These are phyloP conservation scores for Callimorpha dominula DNA, from an alignment of 2,888 invertebrate genomes.

Conservation along the genomic window DNA sequence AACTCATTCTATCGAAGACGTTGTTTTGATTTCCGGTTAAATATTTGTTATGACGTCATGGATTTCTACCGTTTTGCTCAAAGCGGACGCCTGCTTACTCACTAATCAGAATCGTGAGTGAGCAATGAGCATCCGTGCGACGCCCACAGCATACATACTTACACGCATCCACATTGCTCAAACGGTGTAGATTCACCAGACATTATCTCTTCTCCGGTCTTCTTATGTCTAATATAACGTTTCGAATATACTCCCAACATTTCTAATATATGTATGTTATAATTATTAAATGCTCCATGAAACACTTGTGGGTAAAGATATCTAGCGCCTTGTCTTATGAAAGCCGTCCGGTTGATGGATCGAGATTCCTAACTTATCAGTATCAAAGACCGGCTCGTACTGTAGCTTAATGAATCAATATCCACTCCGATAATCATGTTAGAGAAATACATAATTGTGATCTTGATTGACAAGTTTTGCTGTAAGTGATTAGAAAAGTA, in stretches of 20 bases:
- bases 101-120: slow-evolving; percentile 1
- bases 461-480: slow-evolving; percentile 43
- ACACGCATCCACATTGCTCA: not conserved
- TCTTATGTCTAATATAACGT: not conserved
- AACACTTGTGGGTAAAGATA: slow-evolving; percentile 1
- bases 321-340: slow-evolving; percentile 31
- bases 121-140: not conserved
- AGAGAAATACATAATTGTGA: slow-evolving; percentile 39
- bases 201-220: not conserved
- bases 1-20: not conserved
- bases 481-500: not conserved
- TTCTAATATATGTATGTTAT: not conserved
- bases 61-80: not conserved
- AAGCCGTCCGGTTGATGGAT: slow-evolving; percentile 36
- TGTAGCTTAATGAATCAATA: slow-evolving; percentile 46
- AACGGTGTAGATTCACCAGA: not conserved
- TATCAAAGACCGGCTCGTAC: slow-evolving; percentile 34
- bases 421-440: slow-evolving; percentile 47
- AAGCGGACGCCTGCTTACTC: not conserved
- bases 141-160: not conserved
- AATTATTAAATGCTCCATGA: not conserved
- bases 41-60: not conserved
- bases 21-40: not conserved
- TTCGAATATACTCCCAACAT: not conserved
- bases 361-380: slow-evolving; percentile 46